phyloP scores from a whole-genome alignment of 2,113 vertebrate species.

The Lepisosteus osseus region DNA sequence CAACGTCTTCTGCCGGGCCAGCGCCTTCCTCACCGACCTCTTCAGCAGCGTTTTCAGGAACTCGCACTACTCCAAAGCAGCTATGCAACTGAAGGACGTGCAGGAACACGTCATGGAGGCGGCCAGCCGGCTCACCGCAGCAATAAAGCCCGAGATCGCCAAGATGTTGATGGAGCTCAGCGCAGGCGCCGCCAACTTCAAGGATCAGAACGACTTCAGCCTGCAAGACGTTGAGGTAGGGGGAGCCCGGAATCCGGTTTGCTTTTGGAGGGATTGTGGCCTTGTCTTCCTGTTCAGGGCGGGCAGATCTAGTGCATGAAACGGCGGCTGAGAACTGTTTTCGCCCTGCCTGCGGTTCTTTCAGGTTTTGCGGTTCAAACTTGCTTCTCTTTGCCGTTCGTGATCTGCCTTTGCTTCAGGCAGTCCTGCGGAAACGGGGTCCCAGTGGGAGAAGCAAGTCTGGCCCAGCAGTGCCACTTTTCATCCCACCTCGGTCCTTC shows the following conservation, averaged over 20 bases:
- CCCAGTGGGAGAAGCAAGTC: too few species aligned
- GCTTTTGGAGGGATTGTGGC: too few species aligned
- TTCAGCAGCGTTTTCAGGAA: constrained; percentile 96
- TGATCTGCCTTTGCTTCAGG: too few species aligned
- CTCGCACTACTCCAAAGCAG: constrained; percentile 96
- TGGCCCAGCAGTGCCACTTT: too few species aligned
- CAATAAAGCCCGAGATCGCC: constrained; percentile 98
- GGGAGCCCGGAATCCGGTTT: not conserved
- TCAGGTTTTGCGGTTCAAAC: too few species aligned
- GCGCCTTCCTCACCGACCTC: constrained; percentile 95
- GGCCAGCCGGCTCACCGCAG: constrained; percentile 91
- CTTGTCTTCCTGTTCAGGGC: too few species aligned
- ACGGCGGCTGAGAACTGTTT: too few species aligned
- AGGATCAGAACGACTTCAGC: constrained; percentile 97
- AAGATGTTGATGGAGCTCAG: constrained; percentile 99
- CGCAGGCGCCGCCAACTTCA: constrained; percentile 90
- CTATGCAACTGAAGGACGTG: constrained; percentile 98
- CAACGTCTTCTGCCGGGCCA: constrained; percentile 95
- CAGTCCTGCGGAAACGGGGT: too few species aligned
- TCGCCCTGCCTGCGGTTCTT: too few species aligned
- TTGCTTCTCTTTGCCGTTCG: too few species aligned
- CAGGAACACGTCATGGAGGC: constrained; percentile 99
- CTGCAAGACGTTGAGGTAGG: constrained; percentile 94
- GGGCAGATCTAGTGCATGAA: too few species aligned
- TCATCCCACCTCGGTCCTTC: too few species aligned